A percentile compares a stretch with the other conserved stretches of the same genome.
phyloP scores from a whole-genome alignment of 2,888 invertebrate genomes.

The Drosophila infuscata region DNA sequence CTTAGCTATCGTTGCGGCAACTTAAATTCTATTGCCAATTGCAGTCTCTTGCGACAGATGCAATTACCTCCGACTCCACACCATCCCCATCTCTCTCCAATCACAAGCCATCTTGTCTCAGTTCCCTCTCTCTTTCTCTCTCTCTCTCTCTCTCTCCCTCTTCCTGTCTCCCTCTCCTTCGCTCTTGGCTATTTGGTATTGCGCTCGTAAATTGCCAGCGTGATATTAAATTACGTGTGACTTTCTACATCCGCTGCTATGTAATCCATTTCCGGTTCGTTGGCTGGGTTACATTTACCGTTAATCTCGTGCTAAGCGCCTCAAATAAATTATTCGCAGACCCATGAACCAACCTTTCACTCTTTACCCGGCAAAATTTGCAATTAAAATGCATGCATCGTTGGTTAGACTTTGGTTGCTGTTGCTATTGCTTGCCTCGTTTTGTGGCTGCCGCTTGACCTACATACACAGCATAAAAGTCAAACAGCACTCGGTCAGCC shows the following conservation, averaged over 20 bases:
- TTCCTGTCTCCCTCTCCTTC: not conserved
- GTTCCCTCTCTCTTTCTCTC: not conserved
- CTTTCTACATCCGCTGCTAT: slow-evolving; percentile 75
- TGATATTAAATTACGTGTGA: slow-evolving; percentile 82
- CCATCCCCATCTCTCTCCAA: not conserved
- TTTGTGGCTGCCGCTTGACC: slow-evolving; percentile 68
- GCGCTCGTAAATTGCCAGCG: slow-evolving; percentile 76
- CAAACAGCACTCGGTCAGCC: slow-evolving; percentile 63
- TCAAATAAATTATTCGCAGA: slow-evolving; percentile 79
- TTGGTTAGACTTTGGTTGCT: slow-evolving; percentile 37
- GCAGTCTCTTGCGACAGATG: slow-evolving; percentile 62
- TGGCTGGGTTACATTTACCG: slow-evolving; percentile 77
- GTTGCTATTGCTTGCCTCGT: slow-evolving; percentile 40
- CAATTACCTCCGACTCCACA: slow-evolving; percentile 46
- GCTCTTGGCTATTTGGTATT: slow-evolving; percentile 9
- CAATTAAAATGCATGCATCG: slow-evolving; percentile 78
- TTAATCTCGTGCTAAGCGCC: slow-evolving; percentile 79
- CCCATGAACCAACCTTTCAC: slow-evolving; percentile 17
- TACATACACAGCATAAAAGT: slow-evolving; percentile 60
- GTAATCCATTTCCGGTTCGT: slow-evolving; percentile 82
- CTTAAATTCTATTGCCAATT: slow-evolving; percentile 66
- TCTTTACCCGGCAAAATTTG: slow-evolving; percentile 60
- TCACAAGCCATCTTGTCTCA: not conserved
- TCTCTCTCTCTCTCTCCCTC: not conserved
- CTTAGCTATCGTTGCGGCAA: slow-evolving; percentile 27